These are phyloP conservation scores for Peromyscus melanophrys DNA, from an alignment of 2,797 vertebrate genomes.

Conservation along the genomic window DNA sequence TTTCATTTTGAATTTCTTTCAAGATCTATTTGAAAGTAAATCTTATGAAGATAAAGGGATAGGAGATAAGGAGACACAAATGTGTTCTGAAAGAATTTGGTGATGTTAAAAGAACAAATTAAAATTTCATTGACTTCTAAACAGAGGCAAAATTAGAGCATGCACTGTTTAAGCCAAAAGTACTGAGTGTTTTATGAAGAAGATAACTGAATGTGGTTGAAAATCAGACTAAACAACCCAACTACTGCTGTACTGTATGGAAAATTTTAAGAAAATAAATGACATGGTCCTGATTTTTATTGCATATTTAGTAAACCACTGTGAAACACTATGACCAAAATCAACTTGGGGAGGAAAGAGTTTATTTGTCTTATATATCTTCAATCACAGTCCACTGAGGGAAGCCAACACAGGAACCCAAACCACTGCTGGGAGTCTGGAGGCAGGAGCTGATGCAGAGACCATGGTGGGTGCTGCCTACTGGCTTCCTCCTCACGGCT, in stretches of 20 bases:
- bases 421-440: background rate
- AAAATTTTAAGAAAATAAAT: slow-evolving; percentile 55
- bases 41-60: background rate
- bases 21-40: slow-evolving; percentile 44
- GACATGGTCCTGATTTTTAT: background rate
- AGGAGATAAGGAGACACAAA: background rate
- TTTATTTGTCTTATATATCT: background rate
- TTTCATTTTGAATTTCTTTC: background rate
- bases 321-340: background rate
- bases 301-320: background rate
- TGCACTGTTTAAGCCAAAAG: slow-evolving; percentile 48
- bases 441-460: too few relatives aligned
- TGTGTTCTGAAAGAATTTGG: background rate
- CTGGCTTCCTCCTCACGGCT: background rate
- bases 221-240: slow-evolving; percentile 68
- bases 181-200: slow-evolving; percentile 42
- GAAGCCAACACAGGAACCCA: background rate
- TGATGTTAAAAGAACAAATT: slow-evolving; percentile 17
- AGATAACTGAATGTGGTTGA: background rate
- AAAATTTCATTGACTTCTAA: slow-evolving; percentile 62
- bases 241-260: background rate
- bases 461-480: background rate
- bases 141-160: slow-evolving; percentile 70
- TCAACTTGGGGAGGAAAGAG: background rate
- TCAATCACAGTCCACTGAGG: background rate